Percentiles rank a stretch among this genome's conserved stretches.
phyloP scores from a whole-genome alignment of 1,140 invertebrate genomes.

The Cotesia chilonis region DNA sequence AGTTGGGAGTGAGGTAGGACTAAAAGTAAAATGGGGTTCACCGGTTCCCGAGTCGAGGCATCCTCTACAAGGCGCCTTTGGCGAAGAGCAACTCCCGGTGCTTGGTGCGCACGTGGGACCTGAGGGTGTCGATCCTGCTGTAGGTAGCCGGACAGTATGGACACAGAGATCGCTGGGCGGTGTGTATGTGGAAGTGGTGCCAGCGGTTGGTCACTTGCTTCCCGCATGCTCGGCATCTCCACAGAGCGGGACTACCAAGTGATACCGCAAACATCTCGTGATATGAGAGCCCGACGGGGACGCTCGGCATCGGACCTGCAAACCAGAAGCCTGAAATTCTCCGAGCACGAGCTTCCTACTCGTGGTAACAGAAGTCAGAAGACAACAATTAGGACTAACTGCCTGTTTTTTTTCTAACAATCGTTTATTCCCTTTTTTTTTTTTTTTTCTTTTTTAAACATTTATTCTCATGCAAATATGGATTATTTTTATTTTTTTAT shows the following conservation, averaged over 20 bases:
- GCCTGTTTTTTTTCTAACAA: conserved; percentile 4
- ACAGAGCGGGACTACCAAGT: conserved; percentile 72
- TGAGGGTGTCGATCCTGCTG: conserved; percentile 83
- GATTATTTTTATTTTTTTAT: too few species aligned
- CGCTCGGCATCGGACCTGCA: conserved; percentile 61
- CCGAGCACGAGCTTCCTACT: conserved; percentile 39
- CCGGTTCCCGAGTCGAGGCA: conserved; percentile 53
- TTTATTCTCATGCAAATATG: neutral
- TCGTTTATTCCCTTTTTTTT: neutral
- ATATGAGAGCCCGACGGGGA: conserved; percentile 72
- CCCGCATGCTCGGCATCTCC: conserved; percentile 81
- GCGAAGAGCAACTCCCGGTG: conserved; percentile 71
- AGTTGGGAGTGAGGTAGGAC: conserved; percentile 15
- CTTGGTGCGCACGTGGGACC: conserved; percentile 78
- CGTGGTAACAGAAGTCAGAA: conserved; percentile 13
- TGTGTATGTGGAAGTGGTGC: conserved; percentile 88
- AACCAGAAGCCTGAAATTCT: conserved; percentile 59
- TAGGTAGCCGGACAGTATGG: conserved; percentile 86
- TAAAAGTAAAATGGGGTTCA: conserved; percentile 44
- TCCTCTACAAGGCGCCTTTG: conserved; percentile 57
- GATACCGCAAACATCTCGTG: conserved; percentile 82
- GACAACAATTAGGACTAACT: conserved; percentile 18
- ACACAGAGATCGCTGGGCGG: conserved; percentile 78
- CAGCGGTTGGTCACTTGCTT: conserved; percentile 87
- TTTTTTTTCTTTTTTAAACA: neutral